Evolutionary conservation across 2,113 vertebrate species (phyloP).

Genomic region (Ceyx margarethae): DNA sequence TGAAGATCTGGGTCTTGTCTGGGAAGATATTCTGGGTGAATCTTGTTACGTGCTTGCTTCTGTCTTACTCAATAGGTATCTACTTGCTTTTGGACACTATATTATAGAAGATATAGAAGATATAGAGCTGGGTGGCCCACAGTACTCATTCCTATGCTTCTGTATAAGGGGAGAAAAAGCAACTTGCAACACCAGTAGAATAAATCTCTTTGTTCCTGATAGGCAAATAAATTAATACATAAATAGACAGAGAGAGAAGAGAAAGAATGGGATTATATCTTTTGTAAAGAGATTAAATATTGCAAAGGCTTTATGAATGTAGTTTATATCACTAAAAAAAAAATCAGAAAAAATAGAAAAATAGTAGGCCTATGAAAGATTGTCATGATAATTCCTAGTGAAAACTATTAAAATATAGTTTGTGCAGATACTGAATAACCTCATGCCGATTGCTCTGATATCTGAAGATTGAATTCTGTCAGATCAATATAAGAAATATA

Average conservation of each 20-base stretch:
- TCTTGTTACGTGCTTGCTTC: not conserved
- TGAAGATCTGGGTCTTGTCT: not conserved
- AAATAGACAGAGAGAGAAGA: no score
- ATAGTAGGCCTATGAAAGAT: not conserved
- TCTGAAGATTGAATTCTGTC: slow-evolving; percentile 50
- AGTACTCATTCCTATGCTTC: not conserved
- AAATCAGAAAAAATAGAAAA: not conserved
- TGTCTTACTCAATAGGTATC: not conserved
- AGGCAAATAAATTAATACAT: not conserved
- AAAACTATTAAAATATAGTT: slow-evolving; percentile 1
- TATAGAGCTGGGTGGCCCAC: not conserved
- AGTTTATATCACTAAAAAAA: not conserved
- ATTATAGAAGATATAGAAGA: not conserved
- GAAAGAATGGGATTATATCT: not conserved
- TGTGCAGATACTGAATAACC: slow-evolving; percentile 29
- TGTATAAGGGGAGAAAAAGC: not conserved
- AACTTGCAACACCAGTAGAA: not conserved
- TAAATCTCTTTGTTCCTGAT: not conserved
- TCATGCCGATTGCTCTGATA: slow-evolving; percentile 12
- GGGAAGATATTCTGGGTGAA: not conserved
- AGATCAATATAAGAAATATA: slow-evolving; percentile 49
- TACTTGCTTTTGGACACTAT: not conserved
- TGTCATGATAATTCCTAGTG: not conserved
- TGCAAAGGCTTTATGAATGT: not conserved
- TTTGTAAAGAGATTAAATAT: not conserved